phyloP scores from a whole-genome alignment of 2,888 invertebrate species.

The Rhogogaster chlorosoma region DNA sequence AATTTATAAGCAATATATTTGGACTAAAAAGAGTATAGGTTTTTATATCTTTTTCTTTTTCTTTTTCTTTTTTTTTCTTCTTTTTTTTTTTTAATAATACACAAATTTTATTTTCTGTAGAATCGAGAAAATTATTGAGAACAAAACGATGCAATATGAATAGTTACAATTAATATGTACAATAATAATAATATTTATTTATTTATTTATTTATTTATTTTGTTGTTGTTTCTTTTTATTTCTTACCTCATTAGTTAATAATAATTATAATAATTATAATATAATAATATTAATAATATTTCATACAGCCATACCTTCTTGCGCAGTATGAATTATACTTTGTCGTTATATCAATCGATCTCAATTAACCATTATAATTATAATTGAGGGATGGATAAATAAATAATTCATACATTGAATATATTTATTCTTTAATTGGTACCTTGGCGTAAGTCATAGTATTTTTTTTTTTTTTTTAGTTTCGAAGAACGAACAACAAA shows the following conservation, averaged over 20 bases:
- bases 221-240: constrained; percentile 55
- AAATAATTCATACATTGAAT: constrained; percentile 30
- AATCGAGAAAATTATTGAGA: constrained; percentile 79
- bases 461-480: constrained; percentile 54
- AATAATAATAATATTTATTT: constrained; percentile 68
- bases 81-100: constrained; percentile 77
- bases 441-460: constrained; percentile 52
- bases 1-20: too few species aligned
- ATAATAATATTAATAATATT: constrained; percentile 63
- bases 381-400: constrained; percentile 9
- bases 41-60: not conserved
- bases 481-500: constrained; percentile 23
- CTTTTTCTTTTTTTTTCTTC: not conserved
- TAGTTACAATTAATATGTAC: constrained; percentile 80
- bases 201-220: constrained; percentile 54
- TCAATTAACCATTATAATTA: constrained; percentile 5
- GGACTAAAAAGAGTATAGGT: too few species aligned
- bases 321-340: constrained; percentile 48
- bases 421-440: constrained; percentile 45
- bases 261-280: constrained; percentile 60
- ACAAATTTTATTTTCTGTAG: constrained; percentile 78
- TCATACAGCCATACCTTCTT: constrained; percentile 67
- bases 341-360: constrained; percentile 24
- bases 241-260: constrained; percentile 67
- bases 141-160: constrained; percentile 80